Conservation (phyloP, 2,113 vertebrate species). For the Hydrolagus affinis region DNA sequence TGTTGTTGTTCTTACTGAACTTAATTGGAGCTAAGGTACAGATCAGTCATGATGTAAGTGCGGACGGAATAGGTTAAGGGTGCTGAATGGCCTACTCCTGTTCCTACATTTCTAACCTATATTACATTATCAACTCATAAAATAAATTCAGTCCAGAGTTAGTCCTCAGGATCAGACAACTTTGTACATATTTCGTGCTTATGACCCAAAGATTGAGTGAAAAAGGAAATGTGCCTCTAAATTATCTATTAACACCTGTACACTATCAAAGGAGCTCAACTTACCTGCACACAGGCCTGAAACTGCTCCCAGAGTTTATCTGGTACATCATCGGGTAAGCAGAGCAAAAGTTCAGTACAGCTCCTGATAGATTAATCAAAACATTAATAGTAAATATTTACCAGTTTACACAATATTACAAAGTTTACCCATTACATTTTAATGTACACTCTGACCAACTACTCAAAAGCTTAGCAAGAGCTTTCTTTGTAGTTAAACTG, state of each 20-base stretch:
- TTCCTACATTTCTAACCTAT: too few species aligned
- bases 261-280: conserved; percentile 33
- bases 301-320: conserved; percentile 75
- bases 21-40: too few species aligned
- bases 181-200: too few species aligned
- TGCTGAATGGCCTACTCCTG: too few species aligned
- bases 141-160: too few species aligned
- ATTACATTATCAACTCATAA: too few species aligned
- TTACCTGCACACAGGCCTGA: conserved; percentile 78
- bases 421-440: not conserved
- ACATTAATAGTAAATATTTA: not conserved
- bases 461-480: not conserved
- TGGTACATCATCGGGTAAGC: conserved; percentile 75
- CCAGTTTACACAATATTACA: not conserved
- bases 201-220: too few species aligned
- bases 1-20: too few species aligned
- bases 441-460: not conserved
- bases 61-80: too few species aligned
- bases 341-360: conserved; percentile 84
- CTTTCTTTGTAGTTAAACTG: not conserved
- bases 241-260: not conserved
- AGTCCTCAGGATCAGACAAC: too few species aligned
- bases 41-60: too few species aligned
- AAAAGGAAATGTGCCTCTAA: too few species aligned
- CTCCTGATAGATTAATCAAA: conserved; percentile 58